phyloP scores from a whole-genome alignment of 2,113 vertebrate genomes.

The Microcebus griseorufus region DNA sequence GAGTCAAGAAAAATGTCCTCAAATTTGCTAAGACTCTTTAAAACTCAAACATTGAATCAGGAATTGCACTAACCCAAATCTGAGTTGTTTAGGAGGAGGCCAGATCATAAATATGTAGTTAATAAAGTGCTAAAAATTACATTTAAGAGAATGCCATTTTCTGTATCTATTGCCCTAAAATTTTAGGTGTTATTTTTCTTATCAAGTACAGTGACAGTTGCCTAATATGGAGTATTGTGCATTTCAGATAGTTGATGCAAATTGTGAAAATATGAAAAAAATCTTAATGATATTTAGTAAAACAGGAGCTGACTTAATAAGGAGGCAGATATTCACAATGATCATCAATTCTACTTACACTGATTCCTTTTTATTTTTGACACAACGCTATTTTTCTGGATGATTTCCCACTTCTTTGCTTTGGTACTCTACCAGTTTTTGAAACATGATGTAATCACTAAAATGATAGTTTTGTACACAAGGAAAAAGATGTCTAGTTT shows the following conservation, averaged over 20 bases:
- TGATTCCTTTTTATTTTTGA: not conserved
- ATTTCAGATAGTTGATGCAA: not conserved
- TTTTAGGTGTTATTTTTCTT: constrained; percentile 17
- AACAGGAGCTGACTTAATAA: constrained; percentile 3
- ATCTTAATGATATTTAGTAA: not conserved
- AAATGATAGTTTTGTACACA: constrained; percentile 17
- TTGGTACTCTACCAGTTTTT: constrained; percentile 3
- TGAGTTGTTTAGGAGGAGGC: not conserved
- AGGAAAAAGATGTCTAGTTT: constrained; percentile 50
- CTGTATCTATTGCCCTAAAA: not conserved
- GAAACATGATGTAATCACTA: constrained; percentile 34
- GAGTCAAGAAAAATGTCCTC: not conserved
- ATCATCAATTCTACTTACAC: not conserved
- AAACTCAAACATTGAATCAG: not conserved
- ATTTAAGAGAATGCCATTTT: not conserved
- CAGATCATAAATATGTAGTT: not conserved
- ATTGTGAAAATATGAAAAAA: constrained; percentile 2
- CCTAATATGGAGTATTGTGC: not conserved
- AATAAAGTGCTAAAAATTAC: not conserved
- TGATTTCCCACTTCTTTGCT: not conserved
- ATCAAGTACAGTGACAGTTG: not conserved
- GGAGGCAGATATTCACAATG: not conserved
- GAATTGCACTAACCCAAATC: not conserved
- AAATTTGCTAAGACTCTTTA: not conserved
- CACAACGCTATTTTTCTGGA: constrained; percentile 12